A percentile compares a stretch with the other conserved stretches of the same genome.
phyloP scores from a whole-genome alignment of 1,140 invertebrate genomes.

The Tribolium castaneum region DNA sequence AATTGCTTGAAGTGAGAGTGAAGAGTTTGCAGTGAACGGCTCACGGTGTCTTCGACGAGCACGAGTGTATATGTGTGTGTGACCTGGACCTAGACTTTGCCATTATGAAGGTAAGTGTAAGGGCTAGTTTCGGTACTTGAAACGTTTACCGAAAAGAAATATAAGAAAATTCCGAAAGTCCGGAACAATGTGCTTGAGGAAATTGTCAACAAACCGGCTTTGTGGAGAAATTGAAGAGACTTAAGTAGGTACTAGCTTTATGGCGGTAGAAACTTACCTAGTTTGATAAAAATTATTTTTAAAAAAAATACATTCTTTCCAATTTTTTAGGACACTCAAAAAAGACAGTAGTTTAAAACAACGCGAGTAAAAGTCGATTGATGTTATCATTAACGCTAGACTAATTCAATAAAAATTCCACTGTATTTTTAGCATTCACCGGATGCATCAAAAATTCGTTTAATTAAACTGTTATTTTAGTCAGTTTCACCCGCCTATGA shows the following conservation, averaged over 20 bases:
- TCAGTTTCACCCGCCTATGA: background rate
- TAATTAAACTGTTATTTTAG: background rate
- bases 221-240: background rate
- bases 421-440: background rate
- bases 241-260: background rate
- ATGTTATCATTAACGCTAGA: background rate
- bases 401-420: background rate
- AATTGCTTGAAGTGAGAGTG: constrained; percentile 40
- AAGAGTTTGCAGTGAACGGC: constrained; percentile 32
- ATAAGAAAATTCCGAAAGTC: background rate
- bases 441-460: background rate
- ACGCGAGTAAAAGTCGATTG: background rate
- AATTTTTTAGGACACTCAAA: too few relatives aligned
- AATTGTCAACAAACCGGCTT: background rate
- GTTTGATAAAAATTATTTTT: background rate
- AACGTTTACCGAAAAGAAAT: too few relatives aligned
- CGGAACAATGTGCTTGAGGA: background rate
- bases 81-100: constrained; percentile 41
- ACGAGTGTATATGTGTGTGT: constrained; percentile 30
- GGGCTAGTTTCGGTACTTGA: background rate
- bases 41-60: constrained; percentile 20
- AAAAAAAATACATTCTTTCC: too few relatives aligned
- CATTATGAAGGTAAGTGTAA: constrained; percentile 39
- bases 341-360: background rate
- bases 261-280: background rate